Conservation (phyloP, 2,888 invertebrate genomes). For the Cheiracanthium punctorium region DNA sequence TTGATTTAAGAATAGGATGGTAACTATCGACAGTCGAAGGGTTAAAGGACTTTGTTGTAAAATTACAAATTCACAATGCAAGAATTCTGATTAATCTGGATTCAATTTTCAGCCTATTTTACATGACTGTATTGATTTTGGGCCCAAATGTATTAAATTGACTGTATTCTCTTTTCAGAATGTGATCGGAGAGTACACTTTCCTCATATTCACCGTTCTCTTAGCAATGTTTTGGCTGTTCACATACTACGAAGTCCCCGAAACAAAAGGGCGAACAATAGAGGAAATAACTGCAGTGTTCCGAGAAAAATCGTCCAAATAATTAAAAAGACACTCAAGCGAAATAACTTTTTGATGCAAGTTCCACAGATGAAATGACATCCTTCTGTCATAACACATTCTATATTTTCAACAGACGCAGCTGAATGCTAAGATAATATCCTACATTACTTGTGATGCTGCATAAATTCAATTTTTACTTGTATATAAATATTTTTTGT, state of each 20-base stretch:
- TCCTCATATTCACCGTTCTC: conserved; percentile 86
- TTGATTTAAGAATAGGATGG: too few relatives aligned
- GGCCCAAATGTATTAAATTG: too few relatives aligned
- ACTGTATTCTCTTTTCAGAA: conserved; percentile 79
- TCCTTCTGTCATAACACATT: neutral
- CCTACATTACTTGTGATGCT: neutral
- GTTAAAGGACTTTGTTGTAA: too few relatives aligned
- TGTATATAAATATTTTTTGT: neutral
- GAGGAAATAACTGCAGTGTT: conserved; percentile 91
- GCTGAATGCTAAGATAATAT: neutral
- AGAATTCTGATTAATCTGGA: too few relatives aligned
- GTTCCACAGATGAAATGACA: neutral
- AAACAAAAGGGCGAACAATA: conserved; percentile 89
- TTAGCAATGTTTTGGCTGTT: conserved; percentile 85
- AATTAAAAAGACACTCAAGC: neutral
- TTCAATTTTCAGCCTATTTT: too few relatives aligned
- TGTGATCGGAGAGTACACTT: conserved; percentile 83
- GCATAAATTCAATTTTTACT: conserved; percentile 12
- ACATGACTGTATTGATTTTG: too few relatives aligned
- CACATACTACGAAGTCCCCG: conserved; percentile 89
- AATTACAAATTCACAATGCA: too few relatives aligned
- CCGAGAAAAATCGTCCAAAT: conserved; percentile 78
- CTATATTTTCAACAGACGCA: neutral
- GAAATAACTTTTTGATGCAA: neutral
- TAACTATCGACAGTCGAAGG: too few relatives aligned